These are phyloP conservation scores for Spongilla lacustris DNA, from an alignment of 37 sponge, comb jelly and placozoan genomes.

Conservation along the genomic window DNA sequence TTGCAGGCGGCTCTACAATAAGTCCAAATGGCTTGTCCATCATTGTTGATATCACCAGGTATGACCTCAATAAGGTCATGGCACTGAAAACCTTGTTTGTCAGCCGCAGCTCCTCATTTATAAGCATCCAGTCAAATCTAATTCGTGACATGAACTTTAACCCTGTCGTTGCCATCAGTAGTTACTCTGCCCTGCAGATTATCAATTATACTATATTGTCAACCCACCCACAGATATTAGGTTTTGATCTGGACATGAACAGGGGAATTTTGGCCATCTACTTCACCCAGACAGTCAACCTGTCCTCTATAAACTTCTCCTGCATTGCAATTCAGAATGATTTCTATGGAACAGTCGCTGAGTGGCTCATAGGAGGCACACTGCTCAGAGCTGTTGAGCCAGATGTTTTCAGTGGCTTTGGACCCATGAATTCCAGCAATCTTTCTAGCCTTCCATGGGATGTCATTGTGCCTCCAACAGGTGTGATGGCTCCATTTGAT, in stretches of 20 bases:
- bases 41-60: slow-evolving; percentile 64
- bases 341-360: slow-evolving; percentile 19
- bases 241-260: slow-evolving; percentile 89
- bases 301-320: slow-evolving; percentile 64
- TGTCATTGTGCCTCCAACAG: slow-evolving; percentile 12
- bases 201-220: slow-evolving; percentile 39
- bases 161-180: slow-evolving; percentile 38
- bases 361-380: slow-evolving; percentile 71
- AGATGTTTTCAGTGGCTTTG: slow-evolving; percentile 24
- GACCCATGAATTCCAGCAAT: slow-evolving; percentile 3
- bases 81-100: slow-evolving; percentile 56
- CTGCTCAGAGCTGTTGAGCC: slow-evolving; percentile 42
- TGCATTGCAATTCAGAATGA: slow-evolving; percentile 63
- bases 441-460: slow-evolving; percentile 20
- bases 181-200: slow-evolving; percentile 22
- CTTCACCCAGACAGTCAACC: slow-evolving; percentile 79
- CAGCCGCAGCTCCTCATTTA: slow-evolving; percentile 41
- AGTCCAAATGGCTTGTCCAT: slow-evolving; percentile 67
- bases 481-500: slow-evolving; percentile 27
- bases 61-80: slow-evolving; percentile 82
- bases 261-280: slow-evolving; percentile 67
- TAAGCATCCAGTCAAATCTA: slow-evolving; percentile 49
- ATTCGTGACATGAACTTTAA: slow-evolving; percentile 78
- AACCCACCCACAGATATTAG: slow-evolving; percentile 52
- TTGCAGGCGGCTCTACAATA: slow-evolving; percentile 67